Percentiles rank a stretch among this genome's conserved stretches.
These are phyloP conservation scores for Avahi laniger DNA, from an alignment of 2,797 vertebrate species.

Conservation along the genomic window DNA sequence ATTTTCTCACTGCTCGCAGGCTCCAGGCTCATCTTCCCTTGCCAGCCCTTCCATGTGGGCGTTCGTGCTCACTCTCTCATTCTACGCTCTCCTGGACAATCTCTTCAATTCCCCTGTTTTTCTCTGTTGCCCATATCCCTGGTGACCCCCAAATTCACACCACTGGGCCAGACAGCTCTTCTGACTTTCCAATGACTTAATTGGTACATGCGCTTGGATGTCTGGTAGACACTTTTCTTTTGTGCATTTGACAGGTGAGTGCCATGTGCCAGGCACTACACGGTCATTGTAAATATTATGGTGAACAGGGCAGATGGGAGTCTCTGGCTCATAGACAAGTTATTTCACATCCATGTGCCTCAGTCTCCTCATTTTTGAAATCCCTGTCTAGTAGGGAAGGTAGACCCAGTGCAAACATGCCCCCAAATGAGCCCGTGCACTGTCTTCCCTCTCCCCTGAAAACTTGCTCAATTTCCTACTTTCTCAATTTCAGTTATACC, in stretches of 20 bases:
- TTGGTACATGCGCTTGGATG: not conserved
- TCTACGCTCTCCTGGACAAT: not conserved
- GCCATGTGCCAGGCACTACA: no score
- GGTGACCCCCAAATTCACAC: not conserved
- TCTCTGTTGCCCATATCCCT: not conserved
- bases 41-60: no score
- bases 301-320: not conserved
- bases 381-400: not conserved
- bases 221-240: not conserved
- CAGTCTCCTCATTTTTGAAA: not conserved
- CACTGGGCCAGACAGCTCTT: not conserved
- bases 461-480: not conserved
- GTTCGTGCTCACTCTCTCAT: accelerated
- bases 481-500: not conserved
- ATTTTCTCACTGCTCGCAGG: not conserved
- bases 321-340: not conserved
- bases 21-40: not conserved
- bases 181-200: not conserved
- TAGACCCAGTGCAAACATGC: not conserved
- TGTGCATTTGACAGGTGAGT: not conserved
- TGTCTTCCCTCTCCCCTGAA: not conserved
- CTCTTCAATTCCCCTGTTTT: not conserved
- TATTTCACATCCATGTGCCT: not conserved
- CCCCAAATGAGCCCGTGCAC: not conserved
- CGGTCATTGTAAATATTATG: no score